Base-by-base conservation (phyloP, 2,888 invertebrate genomes). In the Rutpela maculata region DNA sequence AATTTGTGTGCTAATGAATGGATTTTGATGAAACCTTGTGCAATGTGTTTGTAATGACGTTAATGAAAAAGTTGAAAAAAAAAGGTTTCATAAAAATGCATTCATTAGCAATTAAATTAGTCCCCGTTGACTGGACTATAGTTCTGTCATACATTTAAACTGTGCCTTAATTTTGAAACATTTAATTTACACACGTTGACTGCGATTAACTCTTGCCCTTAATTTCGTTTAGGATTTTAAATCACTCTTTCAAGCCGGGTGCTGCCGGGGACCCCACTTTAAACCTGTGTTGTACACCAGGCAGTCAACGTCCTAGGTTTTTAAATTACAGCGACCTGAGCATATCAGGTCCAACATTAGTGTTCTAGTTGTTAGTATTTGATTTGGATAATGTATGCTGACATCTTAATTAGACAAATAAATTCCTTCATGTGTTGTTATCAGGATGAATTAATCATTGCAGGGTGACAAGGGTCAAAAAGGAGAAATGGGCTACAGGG, bases 381-480 rank as follows among this genome's bases (percentile, higher is more conserved):
- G 72, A 72, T 59, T 59, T 72, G 43, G 31, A 10, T 62, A 59
- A 59, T 59, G 22, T 59, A 59, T 22, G 59, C 22, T 19, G 18
- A 59, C 5, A 12, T 59, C 18, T 19, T 22, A 59, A 59, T 19
- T 59, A 57, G 35, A 35, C 56, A 59, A 35, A 69, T 59, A 43
- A 26, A 55, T 26, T 22, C 50, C 55, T 67, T 67, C 19, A 55
- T 70, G 19, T 70, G 50, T 59, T 62, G 63, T 63, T 63, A 72
- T 75, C 79, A 78, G 76, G 78, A 83, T 84, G 82, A 79, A 83
- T 78, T 71, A 77, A 78, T 80, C 65, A 88, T 91, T 92, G 85
- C 94, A 95, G 95, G 95, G 93, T 87, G 91, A 91, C 90, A 94
- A 93, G 91, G 95, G 95, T 89, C 93, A 93, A 89, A 94, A 93